Conservation (phyloP, 2,797 vertebrate genomes). For the Antrozous pallidus region DNA sequence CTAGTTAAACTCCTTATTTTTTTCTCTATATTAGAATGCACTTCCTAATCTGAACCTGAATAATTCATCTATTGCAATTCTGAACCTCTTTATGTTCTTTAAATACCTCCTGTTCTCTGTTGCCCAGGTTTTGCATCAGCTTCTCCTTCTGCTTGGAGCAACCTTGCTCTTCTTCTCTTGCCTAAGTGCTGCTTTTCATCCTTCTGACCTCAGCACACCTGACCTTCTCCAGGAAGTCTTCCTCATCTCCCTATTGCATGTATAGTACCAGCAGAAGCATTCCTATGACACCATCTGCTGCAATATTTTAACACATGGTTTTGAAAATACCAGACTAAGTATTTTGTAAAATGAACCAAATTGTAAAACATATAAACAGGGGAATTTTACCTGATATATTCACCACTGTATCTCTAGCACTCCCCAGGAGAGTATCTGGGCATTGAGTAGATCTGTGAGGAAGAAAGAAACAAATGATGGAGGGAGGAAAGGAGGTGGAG, state of each 20-base stretch:
- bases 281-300: neutral
- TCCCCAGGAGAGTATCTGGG: neutral
- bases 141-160: neutral
- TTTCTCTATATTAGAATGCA: neutral
- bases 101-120: neutral
- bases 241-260: fast-evolving
- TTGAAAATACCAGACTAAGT: neutral
- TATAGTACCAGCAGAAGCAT: neutral
- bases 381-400: neutral
- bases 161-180: neutral
- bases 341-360: neutral
- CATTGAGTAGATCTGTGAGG: neutral
- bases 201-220: neutral
- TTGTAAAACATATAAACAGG: neutral
- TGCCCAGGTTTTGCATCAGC: neutral
- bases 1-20: neutral
- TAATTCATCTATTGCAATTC: neutral
- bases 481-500: neutral
- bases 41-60: neutral
- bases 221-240: neutral
- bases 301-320: neutral
- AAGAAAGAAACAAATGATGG: neutral
- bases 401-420: neutral
- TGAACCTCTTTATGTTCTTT: neutral
- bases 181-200: neutral